A percentile compares a stretch with the other conserved stretches of the same genome.
Conservation (phyloP, 2,113 vertebrate species). For the Erythrocercus mccallii region DNA sequence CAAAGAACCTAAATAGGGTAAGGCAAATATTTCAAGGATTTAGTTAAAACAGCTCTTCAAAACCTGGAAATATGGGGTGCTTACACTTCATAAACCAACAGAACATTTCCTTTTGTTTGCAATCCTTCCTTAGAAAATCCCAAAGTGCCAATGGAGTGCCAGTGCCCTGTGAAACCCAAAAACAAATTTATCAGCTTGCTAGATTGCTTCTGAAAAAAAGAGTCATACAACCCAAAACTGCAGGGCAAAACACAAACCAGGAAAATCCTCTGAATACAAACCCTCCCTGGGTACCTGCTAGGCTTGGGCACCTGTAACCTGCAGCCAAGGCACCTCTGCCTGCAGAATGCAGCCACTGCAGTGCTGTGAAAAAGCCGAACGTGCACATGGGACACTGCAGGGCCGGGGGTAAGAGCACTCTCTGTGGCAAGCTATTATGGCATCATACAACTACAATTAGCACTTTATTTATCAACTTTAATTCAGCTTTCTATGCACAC, state of each 20-base stretch:
- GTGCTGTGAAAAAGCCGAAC: not conserved
- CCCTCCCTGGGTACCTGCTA: rapidly evolving
- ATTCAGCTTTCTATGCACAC: not conserved
- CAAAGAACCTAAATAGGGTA: not conserved
- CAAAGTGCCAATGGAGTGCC: not conserved
- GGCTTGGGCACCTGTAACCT: not conserved
- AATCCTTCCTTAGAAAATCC: not conserved
- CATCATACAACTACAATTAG: rapidly evolving
- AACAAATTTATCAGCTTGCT: not conserved
- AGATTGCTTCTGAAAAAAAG: not conserved
- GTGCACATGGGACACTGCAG: not conserved
- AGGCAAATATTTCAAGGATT: not conserved
- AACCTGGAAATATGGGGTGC: not conserved
- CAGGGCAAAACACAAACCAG: not conserved
- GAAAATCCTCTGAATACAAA: not conserved
- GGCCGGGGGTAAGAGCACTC: not conserved
- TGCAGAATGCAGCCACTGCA: not conserved
- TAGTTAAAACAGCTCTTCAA: not conserved
- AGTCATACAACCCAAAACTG: not conserved
- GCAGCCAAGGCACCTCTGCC: not conserved
- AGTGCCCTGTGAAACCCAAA: not conserved
- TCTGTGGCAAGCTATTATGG: not conserved
- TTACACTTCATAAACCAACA: not conserved
- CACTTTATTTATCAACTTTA: not conserved
- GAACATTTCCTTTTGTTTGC: not conserved